Evolutionary conservation across 2,113 vertebrate genomes (phyloP).

Genomic region (Percina caprodes): DNA sequence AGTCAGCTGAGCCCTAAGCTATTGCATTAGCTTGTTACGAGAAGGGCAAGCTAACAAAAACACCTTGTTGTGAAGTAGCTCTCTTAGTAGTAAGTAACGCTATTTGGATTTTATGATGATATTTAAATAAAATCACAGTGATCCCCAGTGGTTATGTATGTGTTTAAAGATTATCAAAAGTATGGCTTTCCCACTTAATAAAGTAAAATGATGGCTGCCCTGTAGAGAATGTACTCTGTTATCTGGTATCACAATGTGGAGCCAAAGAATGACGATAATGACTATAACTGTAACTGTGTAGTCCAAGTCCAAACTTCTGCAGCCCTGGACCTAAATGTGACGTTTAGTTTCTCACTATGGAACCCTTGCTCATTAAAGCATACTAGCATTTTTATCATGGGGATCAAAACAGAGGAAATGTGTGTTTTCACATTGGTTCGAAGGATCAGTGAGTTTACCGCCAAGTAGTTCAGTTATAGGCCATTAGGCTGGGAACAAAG

Average conservation of each 20-base stretch:
- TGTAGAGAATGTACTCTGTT: constrained; percentile 43
- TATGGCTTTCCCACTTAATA: constrained; percentile 41
- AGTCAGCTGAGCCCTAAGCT: constrained; percentile 21
- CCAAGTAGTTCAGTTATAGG: neutral
- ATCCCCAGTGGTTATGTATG: constrained; percentile 15
- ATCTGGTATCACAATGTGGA: constrained; percentile 63
- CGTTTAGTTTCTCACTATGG: constrained; percentile 51
- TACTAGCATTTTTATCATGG: constrained; percentile 43
- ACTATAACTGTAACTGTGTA: constrained; percentile 47
- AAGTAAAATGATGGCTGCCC: constrained; percentile 49
- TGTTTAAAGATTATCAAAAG: constrained; percentile 35
- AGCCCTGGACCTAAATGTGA: constrained; percentile 59
- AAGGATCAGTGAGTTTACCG: constrained; percentile 34
- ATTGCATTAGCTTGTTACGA: constrained; percentile 19
- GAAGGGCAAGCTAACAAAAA: constrained; percentile 8
- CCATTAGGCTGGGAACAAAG: constrained; percentile 11
- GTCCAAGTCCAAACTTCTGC: constrained; percentile 52
- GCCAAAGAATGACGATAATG: constrained; percentile 65
- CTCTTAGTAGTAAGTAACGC: constrained; percentile 1
- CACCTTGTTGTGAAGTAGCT: constrained; percentile 8
- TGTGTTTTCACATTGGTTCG: constrained; percentile 27
- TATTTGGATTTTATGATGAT: constrained; percentile 19
- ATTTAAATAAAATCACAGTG: constrained; percentile 37
- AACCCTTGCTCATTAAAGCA: constrained; percentile 66
- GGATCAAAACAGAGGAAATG: constrained; percentile 51